A percentile compares a stretch with the other conserved stretches of the same genome.
Evolutionary conservation across 2,113 vertebrate species (phyloP).

Genomic region (Rhipidura dahli): DNA sequence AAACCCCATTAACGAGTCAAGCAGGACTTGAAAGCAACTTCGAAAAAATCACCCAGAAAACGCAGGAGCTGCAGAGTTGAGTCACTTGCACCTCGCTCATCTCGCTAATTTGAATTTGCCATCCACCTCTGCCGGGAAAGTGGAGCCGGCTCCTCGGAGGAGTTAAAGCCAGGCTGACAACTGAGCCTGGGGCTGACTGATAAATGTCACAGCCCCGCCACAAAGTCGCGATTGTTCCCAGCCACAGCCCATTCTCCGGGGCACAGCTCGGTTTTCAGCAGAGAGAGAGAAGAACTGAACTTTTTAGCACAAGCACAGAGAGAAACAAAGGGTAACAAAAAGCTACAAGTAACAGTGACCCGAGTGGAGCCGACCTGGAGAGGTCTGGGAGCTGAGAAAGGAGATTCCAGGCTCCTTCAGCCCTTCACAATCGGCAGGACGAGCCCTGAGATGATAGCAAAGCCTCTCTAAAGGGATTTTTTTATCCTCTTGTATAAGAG

Average conservation of each 20-base stretch:
- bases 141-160: neutral
- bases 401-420: neutral
- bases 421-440: neutral
- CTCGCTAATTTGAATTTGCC: neutral
- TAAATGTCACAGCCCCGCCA: neutral
- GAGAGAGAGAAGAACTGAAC: neutral
- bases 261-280: neutral
- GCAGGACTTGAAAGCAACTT: neutral
- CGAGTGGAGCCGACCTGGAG: neutral
- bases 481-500: neutral
- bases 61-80: neutral
- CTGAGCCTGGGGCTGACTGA: neutral
- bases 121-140: neutral
- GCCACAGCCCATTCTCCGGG: neutral
- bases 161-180: neutral
- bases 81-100: neutral
- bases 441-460: fast-evolving
- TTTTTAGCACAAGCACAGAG: neutral
- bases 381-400: fast-evolving
- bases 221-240: conserved; percentile 14
- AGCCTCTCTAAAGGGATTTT: neutral
- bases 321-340: neutral
- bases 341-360: neutral
- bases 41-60: neutral
- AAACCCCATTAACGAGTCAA: neutral